Conservation (phyloP, 2,113 vertebrate species). For the Pterocles gutturalis region DNA sequence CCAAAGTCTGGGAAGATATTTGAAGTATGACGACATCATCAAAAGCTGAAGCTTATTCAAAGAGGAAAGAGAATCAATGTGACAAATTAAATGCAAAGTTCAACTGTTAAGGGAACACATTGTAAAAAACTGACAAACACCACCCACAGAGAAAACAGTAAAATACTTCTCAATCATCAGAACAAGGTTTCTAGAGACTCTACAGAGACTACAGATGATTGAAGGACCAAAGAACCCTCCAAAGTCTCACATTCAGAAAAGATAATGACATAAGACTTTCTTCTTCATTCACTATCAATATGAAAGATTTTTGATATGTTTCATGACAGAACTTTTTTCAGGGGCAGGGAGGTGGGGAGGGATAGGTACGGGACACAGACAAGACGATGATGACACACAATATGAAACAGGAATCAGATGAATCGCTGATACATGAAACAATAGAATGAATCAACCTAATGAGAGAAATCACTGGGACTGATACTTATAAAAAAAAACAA, state of each 20-base stretch:
- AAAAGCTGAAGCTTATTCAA: neutral
- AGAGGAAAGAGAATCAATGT: neutral
- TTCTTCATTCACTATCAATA: neutral
- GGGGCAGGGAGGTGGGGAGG: neutral
- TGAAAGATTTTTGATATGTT: neutral
- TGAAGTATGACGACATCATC: neutral
- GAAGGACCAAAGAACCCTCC: neutral
- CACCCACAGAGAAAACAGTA: neutral
- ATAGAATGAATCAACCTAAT: neutral
- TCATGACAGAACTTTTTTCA: neutral
- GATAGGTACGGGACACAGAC: fast-evolving
- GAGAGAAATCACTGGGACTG: neutral
- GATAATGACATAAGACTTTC: neutral
- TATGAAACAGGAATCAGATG: neutral
- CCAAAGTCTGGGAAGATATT: neutral
- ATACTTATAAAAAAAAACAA: neutral
- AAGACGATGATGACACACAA: fast-evolving
- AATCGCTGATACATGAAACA: neutral
- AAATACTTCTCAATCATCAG: neutral
- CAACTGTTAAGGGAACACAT: neutral
- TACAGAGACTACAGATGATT: neutral
- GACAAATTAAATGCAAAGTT: neutral
- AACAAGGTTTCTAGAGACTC: neutral
- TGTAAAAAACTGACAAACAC: neutral
- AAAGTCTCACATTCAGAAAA: neutral